These are phyloP conservation scores for Corythucha ciliata DNA, from an alignment of 2,888 invertebrate genomes.

Conservation along the genomic window DNA sequence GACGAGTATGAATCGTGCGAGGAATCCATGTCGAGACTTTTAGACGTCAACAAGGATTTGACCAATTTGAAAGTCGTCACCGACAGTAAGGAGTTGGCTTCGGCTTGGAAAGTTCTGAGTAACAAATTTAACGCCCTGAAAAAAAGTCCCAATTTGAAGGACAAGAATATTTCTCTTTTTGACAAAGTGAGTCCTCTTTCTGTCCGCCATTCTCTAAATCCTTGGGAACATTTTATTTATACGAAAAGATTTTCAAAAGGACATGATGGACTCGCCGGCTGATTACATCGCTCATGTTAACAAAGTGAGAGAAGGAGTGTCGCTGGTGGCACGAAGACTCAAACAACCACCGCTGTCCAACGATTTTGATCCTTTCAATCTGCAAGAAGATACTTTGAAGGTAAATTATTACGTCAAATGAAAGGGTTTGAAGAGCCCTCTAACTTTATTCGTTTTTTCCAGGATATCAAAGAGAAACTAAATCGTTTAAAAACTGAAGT, in stretches of 20 bases:
- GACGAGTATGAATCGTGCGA: conserved; percentile 28
- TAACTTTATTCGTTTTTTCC: conserved; percentile 10
- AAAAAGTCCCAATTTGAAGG: conserved; percentile 29
- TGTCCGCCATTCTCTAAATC: neutral
- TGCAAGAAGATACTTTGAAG: conserved; percentile 54
- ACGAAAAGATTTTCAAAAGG: conserved; percentile 29
- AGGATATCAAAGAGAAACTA: conserved; percentile 33
- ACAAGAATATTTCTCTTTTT: conserved; percentile 25
- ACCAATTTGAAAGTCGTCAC: conserved; percentile 28
- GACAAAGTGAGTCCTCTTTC: conserved; percentile 23
- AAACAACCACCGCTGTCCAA: conserved; percentile 50
- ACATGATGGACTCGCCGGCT: conserved; percentile 38
- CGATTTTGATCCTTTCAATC: conserved; percentile 55
- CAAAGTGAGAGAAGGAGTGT: conserved; percentile 47
- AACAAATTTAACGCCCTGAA: conserved; percentile 30
- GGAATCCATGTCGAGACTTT: conserved; percentile 28
- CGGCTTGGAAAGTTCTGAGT: conserved; percentile 29
- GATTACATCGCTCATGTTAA: conserved; percentile 48
- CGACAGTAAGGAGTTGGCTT: conserved; percentile 29
- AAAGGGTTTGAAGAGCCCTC: neutral
- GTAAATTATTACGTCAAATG: conserved; percentile 37
- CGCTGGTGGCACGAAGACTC: conserved; percentile 45
- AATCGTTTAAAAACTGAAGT: conserved; percentile 42
- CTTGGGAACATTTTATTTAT: neutral
- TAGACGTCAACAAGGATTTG: conserved; percentile 29